Percentiles rank a stretch among this genome's conserved stretches.
phyloP scores from a whole-genome alignment of 2,113 vertebrate genomes.

The Cephalopholis sonnerati region DNA sequence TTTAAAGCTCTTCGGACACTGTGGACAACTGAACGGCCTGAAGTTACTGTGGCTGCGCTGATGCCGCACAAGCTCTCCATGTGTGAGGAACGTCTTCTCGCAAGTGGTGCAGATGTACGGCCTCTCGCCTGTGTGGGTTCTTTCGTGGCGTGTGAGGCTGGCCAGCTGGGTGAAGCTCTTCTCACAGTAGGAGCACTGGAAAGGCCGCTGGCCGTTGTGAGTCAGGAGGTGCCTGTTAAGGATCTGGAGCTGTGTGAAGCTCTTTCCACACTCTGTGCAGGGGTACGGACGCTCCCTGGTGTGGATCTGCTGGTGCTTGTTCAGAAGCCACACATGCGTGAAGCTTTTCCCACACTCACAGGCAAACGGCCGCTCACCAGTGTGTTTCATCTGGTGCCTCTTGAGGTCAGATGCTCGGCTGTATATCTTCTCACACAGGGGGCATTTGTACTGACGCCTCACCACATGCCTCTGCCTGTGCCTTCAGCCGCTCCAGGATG shows the following conservation, averaged over 20 bases:
- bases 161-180: constrained; percentile 82
- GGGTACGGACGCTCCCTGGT: constrained; percentile 62
- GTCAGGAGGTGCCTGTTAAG: constrained; percentile 72
- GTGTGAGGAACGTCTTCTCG: constrained; percentile 71
- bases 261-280: constrained; percentile 70
- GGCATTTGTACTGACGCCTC: constrained; percentile 72
- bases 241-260: constrained; percentile 73
- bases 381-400: constrained; percentile 79
- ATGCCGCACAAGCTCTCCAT: constrained; percentile 72
- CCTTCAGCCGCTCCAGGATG: constrained; percentile 71
- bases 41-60: constrained; percentile 68
- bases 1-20: constrained; percentile 76
- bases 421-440: constrained; percentile 83
- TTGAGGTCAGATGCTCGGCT: constrained; percentile 83
- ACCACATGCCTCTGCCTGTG: constrained; percentile 72
- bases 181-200: constrained; percentile 73
- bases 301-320: constrained; percentile 82
- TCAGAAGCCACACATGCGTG: constrained; percentile 81
- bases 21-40: constrained; percentile 62
- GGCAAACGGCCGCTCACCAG: constrained; percentile 75
- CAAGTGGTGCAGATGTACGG: constrained; percentile 69
- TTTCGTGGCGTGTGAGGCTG: constrained; percentile 71
- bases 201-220: constrained; percentile 68
- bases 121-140: constrained; percentile 74
- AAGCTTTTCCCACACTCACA: constrained; percentile 86